Evolutionary conservation across 2,113 vertebrate species (phyloP), one percentile per base, ranked within the genome.

Genomic region (Varanus komodoensis): DNA sequence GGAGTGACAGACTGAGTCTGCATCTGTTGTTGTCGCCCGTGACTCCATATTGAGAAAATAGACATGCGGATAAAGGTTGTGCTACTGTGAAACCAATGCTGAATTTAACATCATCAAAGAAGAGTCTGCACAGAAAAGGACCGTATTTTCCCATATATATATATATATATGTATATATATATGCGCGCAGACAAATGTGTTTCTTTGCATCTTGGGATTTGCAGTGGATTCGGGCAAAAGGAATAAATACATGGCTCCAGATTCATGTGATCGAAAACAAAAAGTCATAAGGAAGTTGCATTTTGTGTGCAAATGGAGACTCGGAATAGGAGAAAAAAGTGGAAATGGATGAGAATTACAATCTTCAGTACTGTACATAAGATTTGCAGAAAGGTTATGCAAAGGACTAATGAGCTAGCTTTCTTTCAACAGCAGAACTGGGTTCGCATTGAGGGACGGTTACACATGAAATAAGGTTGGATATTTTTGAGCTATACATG

Each of bases 1-100:
- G 96, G 96, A 97, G 96, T 96, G 97, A 97, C 97, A 98, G 97
- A 97, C 97, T 94, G 93, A 96, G 94, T 97, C 96, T 97, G 96
- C 96, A 95, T 96, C 96, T 97, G 96, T 97, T 96, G 96, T 97
- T 97, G 95, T 96, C 97, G 95, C 97, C 96, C 94, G 90, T 96
- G 94, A 97, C 96, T 97, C 96, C 96, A 71, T 94, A 95, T 94
- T 95, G 95, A 95, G 96, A 94, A 96, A 94, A 93, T 19, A 95
- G 94, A 96, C 94, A 94, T 94, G 92, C 96, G 95, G 96, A 96
- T 92, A 92, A 96, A 96, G 95, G 94, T 88, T 95, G 95, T 95
- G 75, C 95, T 95, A 96, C 96, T 97, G 95, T 97, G 96, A 97
- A 97, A 96, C 92, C 95, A 95, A 93, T 94, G 85, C 88, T 96